Base-by-base conservation (phyloP, 1,140 invertebrate species). In the Marisa cornuarietis region DNA sequence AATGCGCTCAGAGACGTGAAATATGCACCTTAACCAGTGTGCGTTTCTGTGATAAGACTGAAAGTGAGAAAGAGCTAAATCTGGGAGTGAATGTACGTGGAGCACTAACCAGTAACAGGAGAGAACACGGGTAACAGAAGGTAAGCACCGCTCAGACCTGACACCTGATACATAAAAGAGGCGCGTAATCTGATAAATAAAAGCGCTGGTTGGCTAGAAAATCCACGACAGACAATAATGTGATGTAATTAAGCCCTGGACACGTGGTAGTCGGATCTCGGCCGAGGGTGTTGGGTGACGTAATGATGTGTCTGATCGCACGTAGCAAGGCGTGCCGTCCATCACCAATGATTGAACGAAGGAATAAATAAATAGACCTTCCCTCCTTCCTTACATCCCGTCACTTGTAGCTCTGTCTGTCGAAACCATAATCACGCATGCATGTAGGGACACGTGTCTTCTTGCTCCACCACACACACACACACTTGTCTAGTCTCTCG, bases 61-160 rank as follows among this genome's bases (percentile, higher is more conserved):
- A 20, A 16, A 52, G 14, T 14, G 18, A 79, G 62, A 69, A 80
- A 74, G 76, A 74, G 66, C 49, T 68, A 74, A 58, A 58, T 58
- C 54, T 58, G 54, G 54, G 54, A 58, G 11, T 58, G 54, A 58
- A 58, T 11, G 54, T 58, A 18, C 54, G 16, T 1, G 54, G 16
- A 9, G 54, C 54, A 58, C 4, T 5, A 52, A 6, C 31, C 31
- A 42, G 31, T 42, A 42, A 42, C 31, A 2, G 31, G 72, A 74
- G 52, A 1, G 52, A 61, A 52, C n/a, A 22, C 58, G 58, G 11
- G 49, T 22, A 49, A 61, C 26, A 24, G 54, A 1, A n/a, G 54
- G 74, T 11, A 63, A 62, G 58, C 18, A 51, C 14, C 24, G 71
- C 42, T n/a, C 14, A 11, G 1, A 1, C 11, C 42, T 7, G 22